Evolutionary conservation across 1,140 invertebrate species (phyloP).

Genomic region (Thaumatotibia leucotreta): DNA sequence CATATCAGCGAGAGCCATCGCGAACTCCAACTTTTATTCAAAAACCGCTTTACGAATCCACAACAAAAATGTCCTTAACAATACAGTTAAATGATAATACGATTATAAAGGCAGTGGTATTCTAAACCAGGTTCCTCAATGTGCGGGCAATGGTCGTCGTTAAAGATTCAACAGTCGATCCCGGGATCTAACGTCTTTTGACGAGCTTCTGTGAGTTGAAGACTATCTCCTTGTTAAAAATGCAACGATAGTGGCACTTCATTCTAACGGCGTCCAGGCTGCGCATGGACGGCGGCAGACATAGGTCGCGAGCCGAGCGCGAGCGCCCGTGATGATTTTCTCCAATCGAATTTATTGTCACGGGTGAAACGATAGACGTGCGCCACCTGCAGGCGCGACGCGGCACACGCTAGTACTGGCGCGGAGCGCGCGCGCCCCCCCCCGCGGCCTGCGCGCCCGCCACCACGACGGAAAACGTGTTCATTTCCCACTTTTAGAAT

Average conservation of each 20-base stretch:
- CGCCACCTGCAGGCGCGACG: slow-evolving; percentile 56
- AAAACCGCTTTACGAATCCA: slow-evolving; percentile 33
- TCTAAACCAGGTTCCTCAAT: slow-evolving; percentile 56
- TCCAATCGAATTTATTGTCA: slow-evolving; percentile 72
- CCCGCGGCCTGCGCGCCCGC: slow-evolving; percentile 37
- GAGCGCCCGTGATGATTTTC: slow-evolving; percentile 56
- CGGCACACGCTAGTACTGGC: slow-evolving; percentile 52
- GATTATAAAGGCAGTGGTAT: slow-evolving; percentile 63
- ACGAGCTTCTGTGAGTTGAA: slow-evolving; percentile 93
- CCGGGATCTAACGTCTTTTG: slow-evolving; percentile 83
- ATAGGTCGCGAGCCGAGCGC: slow-evolving; percentile 67
- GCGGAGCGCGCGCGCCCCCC: slow-evolving; percentile 30
- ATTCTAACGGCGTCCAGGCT: slow-evolving; percentile 72
- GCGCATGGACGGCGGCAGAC: slow-evolving; percentile 68
- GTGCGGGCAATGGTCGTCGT: slow-evolving; percentile 64
- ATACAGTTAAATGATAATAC: slow-evolving; percentile 50
- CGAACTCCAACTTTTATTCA: slow-evolving; percentile 39
- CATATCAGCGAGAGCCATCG: slow-evolving; percentile 67
- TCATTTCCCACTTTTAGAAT: slow-evolving; percentile 1
- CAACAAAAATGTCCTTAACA: slow-evolving; percentile 44
- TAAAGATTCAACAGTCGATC: slow-evolving; percentile 31
- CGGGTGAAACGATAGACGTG: slow-evolving; percentile 35
- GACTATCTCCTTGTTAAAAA: slow-evolving; percentile 92
- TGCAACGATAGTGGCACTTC: slow-evolving; percentile 89
- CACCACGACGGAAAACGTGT: slow-evolving; percentile 23